These are phyloP conservation scores for Plemyria rubiginata DNA, from an alignment of 2,888 invertebrate genomes.

Conservation along the genomic window DNA sequence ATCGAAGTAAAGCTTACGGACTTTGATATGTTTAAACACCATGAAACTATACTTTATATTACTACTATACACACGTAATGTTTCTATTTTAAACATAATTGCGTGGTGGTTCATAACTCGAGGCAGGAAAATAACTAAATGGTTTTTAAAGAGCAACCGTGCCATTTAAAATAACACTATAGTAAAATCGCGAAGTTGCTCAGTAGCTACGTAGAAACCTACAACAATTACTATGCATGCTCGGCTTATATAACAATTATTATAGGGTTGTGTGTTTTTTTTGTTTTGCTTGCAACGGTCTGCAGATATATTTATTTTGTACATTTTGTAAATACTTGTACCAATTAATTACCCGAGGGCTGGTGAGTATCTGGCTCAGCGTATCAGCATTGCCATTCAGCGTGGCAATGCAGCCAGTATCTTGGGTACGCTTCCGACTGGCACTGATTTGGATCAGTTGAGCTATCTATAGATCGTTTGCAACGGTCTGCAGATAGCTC, in stretches of 20 bases:
- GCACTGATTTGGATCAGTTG: no score
- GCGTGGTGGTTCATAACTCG: slow-evolving; percentile 37
- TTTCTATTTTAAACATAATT: slow-evolving; percentile 20
- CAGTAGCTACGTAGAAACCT: slow-evolving; percentile 75
- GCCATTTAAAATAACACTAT: slow-evolving; percentile 55
- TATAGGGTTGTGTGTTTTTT: slow-evolving; percentile 11
- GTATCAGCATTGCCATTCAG: no score
- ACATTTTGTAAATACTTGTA: no score
- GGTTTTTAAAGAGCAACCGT: slow-evolving; percentile 54
- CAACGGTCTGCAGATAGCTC: no score
- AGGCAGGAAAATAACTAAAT: slow-evolving; percentile 42
- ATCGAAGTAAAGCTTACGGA: background rate
- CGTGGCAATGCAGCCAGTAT: no score
- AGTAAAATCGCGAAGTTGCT: slow-evolving; percentile 57
- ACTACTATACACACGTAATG: background rate
- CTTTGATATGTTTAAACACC: background rate
- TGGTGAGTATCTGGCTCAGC: no score
- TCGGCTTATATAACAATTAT: slow-evolving; percentile 41
- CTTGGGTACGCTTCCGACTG: no score
- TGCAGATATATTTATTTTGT: no score
- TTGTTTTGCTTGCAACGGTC: no score
- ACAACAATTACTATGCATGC: slow-evolving; percentile 79
- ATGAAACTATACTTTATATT: no score
- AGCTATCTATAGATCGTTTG: no score
- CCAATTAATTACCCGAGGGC: no score